Evolutionary conservation across 1,140 invertebrate species (phyloP).

Genomic region (Chionoecetes opilio): DNA sequence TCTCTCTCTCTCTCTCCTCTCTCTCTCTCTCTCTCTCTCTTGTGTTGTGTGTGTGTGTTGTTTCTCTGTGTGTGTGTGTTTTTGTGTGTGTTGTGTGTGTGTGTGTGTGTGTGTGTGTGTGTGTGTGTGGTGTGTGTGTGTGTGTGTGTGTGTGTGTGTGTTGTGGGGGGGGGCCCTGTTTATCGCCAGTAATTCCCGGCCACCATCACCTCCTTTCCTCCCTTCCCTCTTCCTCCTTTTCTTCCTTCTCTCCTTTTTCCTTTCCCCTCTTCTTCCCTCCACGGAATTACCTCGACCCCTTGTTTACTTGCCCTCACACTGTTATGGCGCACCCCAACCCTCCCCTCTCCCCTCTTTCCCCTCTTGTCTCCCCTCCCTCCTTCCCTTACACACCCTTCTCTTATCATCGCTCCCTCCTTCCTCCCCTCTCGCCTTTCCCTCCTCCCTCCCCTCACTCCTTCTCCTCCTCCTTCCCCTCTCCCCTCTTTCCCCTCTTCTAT

Average conservation of each 20-base stretch:
- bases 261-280: neutral
- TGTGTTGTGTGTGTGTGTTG: no score
- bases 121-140: no score
- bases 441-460: no score
- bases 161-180: no score
- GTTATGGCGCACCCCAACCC: no score
- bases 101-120: no score
- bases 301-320: neutral
- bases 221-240: neutral
- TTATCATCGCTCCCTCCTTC: neutral
- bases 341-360: neutral
- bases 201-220: neutral
- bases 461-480: no score
- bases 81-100: no score
- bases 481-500: neutral
- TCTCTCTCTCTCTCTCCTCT: no score
- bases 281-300: neutral
- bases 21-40: no score
- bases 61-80: no score
- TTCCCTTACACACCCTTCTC: neutral
- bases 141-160: no score
- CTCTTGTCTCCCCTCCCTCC: neutral
- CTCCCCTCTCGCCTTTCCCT: neutral
- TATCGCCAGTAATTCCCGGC: neutral
- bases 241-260: neutral